phyloP scores from a whole-genome alignment of 2,113 vertebrate genomes.

The Danionella cerebrum region DNA sequence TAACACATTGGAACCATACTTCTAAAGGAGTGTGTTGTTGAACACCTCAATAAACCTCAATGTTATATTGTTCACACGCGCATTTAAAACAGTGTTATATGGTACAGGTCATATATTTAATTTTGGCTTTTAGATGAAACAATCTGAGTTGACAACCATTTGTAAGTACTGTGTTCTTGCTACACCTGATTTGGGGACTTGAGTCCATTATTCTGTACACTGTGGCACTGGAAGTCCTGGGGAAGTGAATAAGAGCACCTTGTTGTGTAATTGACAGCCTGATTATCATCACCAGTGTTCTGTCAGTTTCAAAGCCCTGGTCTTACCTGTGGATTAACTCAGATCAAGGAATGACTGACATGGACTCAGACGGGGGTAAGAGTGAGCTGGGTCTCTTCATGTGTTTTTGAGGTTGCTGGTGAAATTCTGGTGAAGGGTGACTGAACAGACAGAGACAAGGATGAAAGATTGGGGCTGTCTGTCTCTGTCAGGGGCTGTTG shows the following conservation, averaged over 20 bases:
- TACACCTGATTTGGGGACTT: neutral
- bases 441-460: neutral
- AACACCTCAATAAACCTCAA: too few relatives aligned
- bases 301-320: slow-evolving; percentile 49
- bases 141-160: neutral
- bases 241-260: neutral
- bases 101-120: too few relatives aligned
- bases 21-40: too few relatives aligned
- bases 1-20: too few relatives aligned
- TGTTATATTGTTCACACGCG: too few relatives aligned
- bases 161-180: neutral
- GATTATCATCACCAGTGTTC: slow-evolving; percentile 44
- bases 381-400: slow-evolving; percentile 27
- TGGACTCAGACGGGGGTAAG: slow-evolving; percentile 9
- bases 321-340: slow-evolving; percentile 64
- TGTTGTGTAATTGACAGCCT: slow-evolving; percentile 20
- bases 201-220: neutral
- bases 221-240: neutral
- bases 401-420: slow-evolving; percentile 38
- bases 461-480: slow-evolving; percentile 40
- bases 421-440: slow-evolving; percentile 37
- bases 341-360: slow-evolving; percentile 63
- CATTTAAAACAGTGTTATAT: too few relatives aligned
- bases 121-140: neutral
- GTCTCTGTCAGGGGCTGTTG: slow-evolving; percentile 30